phyloP scores from a whole-genome alignment of 2,888 invertebrate genomes.

The Isoperla grammatica region DNA sequence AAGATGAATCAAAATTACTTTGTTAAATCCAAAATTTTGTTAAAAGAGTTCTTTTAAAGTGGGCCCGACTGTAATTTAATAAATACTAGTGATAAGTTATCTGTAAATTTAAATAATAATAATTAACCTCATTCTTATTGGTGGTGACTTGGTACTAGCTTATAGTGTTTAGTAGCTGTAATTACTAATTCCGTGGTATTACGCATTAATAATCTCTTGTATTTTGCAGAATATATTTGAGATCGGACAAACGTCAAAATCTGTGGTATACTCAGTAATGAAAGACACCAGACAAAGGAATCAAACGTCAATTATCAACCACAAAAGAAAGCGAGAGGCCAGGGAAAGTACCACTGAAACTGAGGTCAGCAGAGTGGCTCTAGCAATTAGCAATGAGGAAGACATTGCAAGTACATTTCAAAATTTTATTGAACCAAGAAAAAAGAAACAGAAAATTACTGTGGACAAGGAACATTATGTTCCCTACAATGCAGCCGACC shows the following conservation, averaged over 20 bases:
- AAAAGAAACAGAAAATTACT: slow-evolving; percentile 48
- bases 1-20: too few species aligned
- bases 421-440: slow-evolving; percentile 53
- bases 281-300: slow-evolving; percentile 76
- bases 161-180: too few species aligned
- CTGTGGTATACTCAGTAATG: slow-evolving; percentile 77
- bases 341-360: slow-evolving; percentile 37
- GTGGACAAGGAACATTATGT: slow-evolving; percentile 79
- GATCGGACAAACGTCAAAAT: slow-evolving; percentile 73
- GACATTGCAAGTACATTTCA: slow-evolving; percentile 54
- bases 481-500: slow-evolving; percentile 77
- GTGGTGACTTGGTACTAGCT: too few species aligned
- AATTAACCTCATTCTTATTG: too few species aligned
- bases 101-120: too few species aligned
- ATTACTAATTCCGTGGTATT: too few species aligned
- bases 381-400: slow-evolving; percentile 47
- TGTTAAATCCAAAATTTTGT: too few species aligned
- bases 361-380: slow-evolving; percentile 28
- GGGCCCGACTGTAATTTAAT: too few species aligned
- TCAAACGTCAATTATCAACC: slow-evolving; percentile 51
- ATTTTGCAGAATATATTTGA: slow-evolving; percentile 85
- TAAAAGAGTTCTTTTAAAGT: too few species aligned
- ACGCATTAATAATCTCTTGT: too few species aligned
- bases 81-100: too few species aligned
- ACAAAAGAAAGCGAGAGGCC: slow-evolving; percentile 43